These are phyloP conservation scores for Macrobrachium nipponense DNA, from an alignment of 1,140 invertebrate genomes.

Conservation along the genomic window DNA sequence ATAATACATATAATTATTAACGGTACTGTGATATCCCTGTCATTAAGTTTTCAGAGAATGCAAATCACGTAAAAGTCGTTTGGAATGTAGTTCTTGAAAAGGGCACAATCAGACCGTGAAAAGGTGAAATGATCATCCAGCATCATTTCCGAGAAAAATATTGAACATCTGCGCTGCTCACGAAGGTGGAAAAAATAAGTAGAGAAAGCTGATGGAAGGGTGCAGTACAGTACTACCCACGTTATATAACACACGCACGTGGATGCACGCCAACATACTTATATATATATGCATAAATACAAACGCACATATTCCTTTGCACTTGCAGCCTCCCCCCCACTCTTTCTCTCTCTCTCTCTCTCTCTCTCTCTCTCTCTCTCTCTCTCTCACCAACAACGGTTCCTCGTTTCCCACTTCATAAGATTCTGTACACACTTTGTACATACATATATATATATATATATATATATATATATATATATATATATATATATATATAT, in stretches of 20 bases:
- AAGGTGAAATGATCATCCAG: too few relatives aligned
- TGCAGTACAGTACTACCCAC: neutral
- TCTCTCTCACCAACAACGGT: neutral
- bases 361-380: neutral
- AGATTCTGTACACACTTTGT: neutral
- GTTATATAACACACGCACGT: neutral
- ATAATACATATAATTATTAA: neutral
- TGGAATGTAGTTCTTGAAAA: too few relatives aligned
- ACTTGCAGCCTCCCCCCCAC: neutral
- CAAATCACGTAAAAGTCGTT: too few relatives aligned
- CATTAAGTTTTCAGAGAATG: too few relatives aligned
- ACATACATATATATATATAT: neutral
- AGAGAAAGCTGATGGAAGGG: neutral
- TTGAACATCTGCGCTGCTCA: too few relatives aligned
- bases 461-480: slow-evolving; percentile 10
- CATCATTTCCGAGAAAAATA: too few relatives aligned
- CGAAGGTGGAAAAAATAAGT: neutral
- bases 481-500: slow-evolving; percentile 24
- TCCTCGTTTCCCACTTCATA: neutral
- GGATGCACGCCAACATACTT: neutral
- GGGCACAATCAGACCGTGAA: too few relatives aligned
- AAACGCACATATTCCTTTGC: slow-evolving; percentile 12
- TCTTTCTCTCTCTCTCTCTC: slow-evolving; percentile 4
- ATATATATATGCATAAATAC: neutral
- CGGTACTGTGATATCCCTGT: too few relatives aligned